A percentile compares a stretch with the other conserved stretches of the same genome.
These are phyloP conservation scores for Armadillidium nasatum DNA, from an alignment of 1,140 invertebrate species.

Conservation along the genomic window DNA sequence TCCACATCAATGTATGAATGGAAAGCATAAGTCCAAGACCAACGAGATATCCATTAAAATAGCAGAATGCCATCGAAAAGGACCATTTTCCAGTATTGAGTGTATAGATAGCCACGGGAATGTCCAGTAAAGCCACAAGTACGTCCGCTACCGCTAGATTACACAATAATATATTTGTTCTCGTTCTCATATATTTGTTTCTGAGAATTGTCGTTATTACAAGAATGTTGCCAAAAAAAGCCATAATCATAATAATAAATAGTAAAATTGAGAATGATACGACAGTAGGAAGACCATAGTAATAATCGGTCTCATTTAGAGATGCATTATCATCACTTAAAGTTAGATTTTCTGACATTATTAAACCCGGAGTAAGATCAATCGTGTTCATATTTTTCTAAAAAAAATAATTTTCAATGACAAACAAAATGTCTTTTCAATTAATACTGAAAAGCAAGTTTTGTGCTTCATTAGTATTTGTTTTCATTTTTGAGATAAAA, in stretches of 20 bases:
- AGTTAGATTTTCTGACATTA: no score
- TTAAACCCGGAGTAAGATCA: no score
- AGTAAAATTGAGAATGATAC: slow-evolving; percentile 22
- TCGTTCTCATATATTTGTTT: slow-evolving; percentile 51
- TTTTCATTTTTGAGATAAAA: no score
- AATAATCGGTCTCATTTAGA: background rate
- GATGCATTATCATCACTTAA: no score
- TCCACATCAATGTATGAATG: slow-evolving; percentile 55
- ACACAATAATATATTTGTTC: slow-evolving; percentile 53
- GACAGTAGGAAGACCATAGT: slow-evolving; percentile 8
- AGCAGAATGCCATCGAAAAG: slow-evolving; percentile 49
- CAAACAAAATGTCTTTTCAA: no score
- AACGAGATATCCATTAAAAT: slow-evolving; percentile 53
- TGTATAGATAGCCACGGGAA: slow-evolving; percentile 52
- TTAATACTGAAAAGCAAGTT: no score
- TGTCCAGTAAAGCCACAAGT: slow-evolving; percentile 50
- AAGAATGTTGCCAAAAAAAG: slow-evolving; percentile 33
- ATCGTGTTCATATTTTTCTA: no score
- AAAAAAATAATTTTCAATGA: no score
- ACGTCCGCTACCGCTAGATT: slow-evolving; percentile 54
- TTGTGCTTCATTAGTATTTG: no score
- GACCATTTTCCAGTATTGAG: slow-evolving; percentile 50
- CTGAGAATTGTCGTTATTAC: slow-evolving; percentile 48
- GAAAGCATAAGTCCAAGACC: slow-evolving; percentile 52
- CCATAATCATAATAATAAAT: slow-evolving; percentile 26